These are phyloP conservation scores for Dryoscopus gambensis DNA, from an alignment of 2,113 vertebrate species.

Conservation along the genomic window DNA sequence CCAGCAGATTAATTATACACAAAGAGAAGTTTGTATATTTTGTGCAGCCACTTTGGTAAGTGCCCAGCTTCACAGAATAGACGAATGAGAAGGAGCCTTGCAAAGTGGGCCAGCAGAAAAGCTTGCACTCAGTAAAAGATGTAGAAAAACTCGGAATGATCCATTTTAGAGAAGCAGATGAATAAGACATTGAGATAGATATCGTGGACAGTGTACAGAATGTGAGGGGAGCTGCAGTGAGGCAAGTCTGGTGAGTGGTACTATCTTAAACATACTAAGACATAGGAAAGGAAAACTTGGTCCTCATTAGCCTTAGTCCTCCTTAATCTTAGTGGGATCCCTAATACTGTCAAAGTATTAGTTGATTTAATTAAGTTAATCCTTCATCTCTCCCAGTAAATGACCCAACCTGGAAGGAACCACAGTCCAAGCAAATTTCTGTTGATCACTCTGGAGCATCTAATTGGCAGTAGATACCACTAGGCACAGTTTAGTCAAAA, in stretches of 20 bases:
- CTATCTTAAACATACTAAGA: background rate
- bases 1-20: background rate
- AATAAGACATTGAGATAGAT: fast-evolving
- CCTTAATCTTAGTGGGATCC: background rate
- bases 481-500: background rate
- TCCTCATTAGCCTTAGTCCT: background rate
- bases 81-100: background rate
- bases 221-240: background rate
- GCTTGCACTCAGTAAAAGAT: background rate
- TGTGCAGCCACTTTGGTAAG: background rate
- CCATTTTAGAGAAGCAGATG: background rate
- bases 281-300: background rate
- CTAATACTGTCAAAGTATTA: background rate
- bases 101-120: background rate
- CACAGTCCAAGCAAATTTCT: background rate
- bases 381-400: background rate
- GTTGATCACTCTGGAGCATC: background rate
- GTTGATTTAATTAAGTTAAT: constrained; percentile 42
- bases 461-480: background rate
- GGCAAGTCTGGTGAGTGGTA: background rate
- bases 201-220: background rate
- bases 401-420: background rate
- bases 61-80: background rate
- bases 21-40: background rate
- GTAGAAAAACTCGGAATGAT: background rate